Conservation (phyloP, 2,113 vertebrate species). For the Noturus placidus region DNA sequence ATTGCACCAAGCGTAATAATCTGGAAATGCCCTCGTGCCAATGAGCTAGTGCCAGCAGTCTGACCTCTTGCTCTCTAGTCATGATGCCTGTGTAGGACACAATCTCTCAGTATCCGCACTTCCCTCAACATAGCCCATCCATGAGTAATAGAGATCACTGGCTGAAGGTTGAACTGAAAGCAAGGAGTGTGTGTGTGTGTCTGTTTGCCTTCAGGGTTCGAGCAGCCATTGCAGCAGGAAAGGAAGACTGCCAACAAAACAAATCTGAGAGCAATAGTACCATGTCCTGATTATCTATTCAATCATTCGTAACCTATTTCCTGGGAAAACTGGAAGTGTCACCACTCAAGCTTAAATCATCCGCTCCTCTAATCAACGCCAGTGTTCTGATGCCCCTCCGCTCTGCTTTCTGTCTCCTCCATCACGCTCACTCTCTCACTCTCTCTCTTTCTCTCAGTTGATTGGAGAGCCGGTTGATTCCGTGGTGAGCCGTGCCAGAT, state of each 20-base stretch:
- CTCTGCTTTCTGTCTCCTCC: slow-evolving; percentile 46
- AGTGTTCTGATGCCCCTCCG: slow-evolving; percentile 47
- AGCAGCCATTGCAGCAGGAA: slow-evolving; percentile 58
- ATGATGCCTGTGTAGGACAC: slow-evolving; percentile 40
- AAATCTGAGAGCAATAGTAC: slow-evolving; percentile 56
- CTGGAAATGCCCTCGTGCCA: slow-evolving; percentile 37
- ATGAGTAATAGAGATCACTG: slow-evolving; percentile 44
- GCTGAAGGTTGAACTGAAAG: slow-evolving; percentile 40
- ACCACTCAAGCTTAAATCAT: slow-evolving; percentile 57
- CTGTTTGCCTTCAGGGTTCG: slow-evolving; percentile 46
- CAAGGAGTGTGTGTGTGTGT: slow-evolving; percentile 13
- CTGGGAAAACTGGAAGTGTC: slow-evolving; percentile 58
- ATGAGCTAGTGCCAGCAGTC: slow-evolving; percentile 40
- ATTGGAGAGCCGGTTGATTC: slow-evolving; percentile 53
- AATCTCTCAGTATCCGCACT: slow-evolving; percentile 38
- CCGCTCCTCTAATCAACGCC: slow-evolving; percentile 57
- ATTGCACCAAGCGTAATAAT: slow-evolving; percentile 42
- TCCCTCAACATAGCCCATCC: slow-evolving; percentile 40
- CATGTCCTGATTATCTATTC: slow-evolving; percentile 59
- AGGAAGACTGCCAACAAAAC: slow-evolving; percentile 53
- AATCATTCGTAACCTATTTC: slow-evolving; percentile 61
- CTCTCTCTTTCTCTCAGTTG: slow-evolving; percentile 39
- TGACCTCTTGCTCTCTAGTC: slow-evolving; percentile 41
- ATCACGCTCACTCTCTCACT: slow-evolving; percentile 24
- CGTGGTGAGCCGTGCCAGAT: slow-evolving; percentile 53